Conservation (phyloP, 2,113 vertebrate species). For the Pelecanoides urinatrix region DNA sequence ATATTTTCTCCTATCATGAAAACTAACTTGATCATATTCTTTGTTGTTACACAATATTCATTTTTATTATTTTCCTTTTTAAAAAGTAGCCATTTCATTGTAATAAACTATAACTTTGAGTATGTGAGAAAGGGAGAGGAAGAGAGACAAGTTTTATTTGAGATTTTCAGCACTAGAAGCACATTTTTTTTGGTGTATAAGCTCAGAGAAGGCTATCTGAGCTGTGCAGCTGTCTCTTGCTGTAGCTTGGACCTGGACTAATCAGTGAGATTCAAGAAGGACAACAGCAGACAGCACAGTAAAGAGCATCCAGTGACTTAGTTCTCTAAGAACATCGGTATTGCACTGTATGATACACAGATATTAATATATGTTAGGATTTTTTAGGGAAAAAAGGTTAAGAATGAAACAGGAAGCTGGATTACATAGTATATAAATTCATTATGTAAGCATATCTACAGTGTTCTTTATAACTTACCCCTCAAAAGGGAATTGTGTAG, state of each 20-base stretch:
- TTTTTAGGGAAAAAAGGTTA: not conserved
- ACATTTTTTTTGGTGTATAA: not conserved
- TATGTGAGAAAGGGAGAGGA: not conserved
- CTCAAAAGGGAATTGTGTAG: not conserved
- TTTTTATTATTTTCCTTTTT: not conserved
- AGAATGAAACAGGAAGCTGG: not conserved
- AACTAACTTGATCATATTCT: not conserved
- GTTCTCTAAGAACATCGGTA: not conserved
- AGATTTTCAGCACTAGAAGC: not conserved
- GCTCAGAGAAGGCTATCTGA: not conserved
- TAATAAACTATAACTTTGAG: not conserved
- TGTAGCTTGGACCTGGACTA: not conserved
- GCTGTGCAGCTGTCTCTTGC: not conserved
- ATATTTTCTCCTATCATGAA: not conserved
- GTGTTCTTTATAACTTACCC: not conserved
- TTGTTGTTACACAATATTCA: not conserved
- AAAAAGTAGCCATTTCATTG: not conserved
- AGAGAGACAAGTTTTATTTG: not conserved
- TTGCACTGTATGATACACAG: not conserved
- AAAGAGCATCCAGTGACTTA: not conserved
- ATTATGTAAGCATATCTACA: not conserved
- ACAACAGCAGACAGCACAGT: not conserved
- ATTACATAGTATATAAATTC: not conserved
- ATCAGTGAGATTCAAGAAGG: not conserved
- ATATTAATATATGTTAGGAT: not conserved